phyloP scores from a whole-genome alignment of 2,888 invertebrate species.

The Agonopterix heracliana region DNA sequence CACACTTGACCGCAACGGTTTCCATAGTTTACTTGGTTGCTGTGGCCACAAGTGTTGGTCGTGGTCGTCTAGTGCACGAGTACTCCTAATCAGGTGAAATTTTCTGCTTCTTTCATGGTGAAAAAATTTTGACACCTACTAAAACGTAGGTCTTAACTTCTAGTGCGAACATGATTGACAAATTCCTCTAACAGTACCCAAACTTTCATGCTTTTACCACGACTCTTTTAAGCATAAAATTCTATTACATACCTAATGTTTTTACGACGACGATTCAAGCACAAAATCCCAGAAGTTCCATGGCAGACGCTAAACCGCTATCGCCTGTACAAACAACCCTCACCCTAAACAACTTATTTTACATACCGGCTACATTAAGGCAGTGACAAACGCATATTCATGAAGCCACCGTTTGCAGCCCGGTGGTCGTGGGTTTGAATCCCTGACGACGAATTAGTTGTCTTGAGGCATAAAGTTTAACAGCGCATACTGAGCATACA shows the following conservation, averaged over 20 bases:
- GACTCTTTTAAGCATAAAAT: background rate
- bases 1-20: too few species aligned
- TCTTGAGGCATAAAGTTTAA: background rate
- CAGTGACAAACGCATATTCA: slow-evolving; percentile 32
- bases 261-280: background rate
- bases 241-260: background rate
- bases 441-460: slow-evolving; percentile 5
- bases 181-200: background rate
- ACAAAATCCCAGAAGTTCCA: too few species aligned
- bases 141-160: too few species aligned
- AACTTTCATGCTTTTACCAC: background rate
- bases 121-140: too few species aligned
- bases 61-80: too few species aligned
- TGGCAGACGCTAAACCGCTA: slow-evolving; percentile 13
- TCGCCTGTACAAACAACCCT: slow-evolving; percentile 6
- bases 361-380: slow-evolving; percentile 34
- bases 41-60: too few species aligned
- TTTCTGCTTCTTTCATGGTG: too few species aligned
- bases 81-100: too few species aligned
- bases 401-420: slow-evolving; percentile 25
- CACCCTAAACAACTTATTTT: slow-evolving; percentile 22
- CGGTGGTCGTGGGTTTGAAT: slow-evolving; percentile 19
- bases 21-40: too few species aligned
- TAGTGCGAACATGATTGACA: background rate
- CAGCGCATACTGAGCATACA: too few species aligned